These are phyloP conservation scores for Gallinago stenura DNA, from an alignment of 2,797 vertebrate species.

Conservation along the genomic window DNA sequence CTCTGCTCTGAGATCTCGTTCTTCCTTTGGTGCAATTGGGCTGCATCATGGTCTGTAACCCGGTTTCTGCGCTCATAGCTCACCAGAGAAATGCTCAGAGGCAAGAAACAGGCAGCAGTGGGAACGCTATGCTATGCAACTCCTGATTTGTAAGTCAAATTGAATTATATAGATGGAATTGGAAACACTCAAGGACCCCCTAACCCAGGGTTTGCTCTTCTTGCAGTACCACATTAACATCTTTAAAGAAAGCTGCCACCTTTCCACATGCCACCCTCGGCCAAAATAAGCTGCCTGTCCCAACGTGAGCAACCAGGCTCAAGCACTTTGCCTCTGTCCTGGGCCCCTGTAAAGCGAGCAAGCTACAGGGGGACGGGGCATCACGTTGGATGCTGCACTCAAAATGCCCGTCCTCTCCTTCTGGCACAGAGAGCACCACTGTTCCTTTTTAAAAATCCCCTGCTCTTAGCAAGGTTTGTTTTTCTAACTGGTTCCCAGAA, in stretches of 20 bases:
- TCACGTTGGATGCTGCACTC: not conserved
- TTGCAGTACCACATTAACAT: conserved; percentile 41
- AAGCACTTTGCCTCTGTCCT: conserved; percentile 45
- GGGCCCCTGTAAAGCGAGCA: not conserved
- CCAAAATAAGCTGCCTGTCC: conserved; percentile 65
- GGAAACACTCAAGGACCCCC: not conserved
- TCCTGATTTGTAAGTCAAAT: not conserved
- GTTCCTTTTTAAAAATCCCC: conserved; percentile 53
- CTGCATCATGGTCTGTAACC: not conserved
- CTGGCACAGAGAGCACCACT: conserved; percentile 55
- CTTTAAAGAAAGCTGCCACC: conserved; percentile 73
- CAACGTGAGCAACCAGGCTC: conserved; percentile 54
- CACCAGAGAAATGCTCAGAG: not conserved
- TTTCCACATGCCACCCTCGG: conserved; percentile 54
- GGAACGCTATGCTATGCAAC: not conserved
- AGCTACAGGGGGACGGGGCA: not conserved
- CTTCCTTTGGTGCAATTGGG: not conserved
- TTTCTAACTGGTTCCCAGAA: conserved; percentile 75
- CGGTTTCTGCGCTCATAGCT: not conserved
- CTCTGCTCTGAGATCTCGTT: not conserved
- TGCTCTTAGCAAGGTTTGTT: conserved; percentile 73
- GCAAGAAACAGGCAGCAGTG: not conserved
- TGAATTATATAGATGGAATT: not conserved
- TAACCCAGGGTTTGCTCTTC: not conserved
- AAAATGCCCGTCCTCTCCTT: conserved; percentile 9